Conservation (phyloP, 2,113 vertebrate genomes). For the Peromyscus californicus region DNA sequence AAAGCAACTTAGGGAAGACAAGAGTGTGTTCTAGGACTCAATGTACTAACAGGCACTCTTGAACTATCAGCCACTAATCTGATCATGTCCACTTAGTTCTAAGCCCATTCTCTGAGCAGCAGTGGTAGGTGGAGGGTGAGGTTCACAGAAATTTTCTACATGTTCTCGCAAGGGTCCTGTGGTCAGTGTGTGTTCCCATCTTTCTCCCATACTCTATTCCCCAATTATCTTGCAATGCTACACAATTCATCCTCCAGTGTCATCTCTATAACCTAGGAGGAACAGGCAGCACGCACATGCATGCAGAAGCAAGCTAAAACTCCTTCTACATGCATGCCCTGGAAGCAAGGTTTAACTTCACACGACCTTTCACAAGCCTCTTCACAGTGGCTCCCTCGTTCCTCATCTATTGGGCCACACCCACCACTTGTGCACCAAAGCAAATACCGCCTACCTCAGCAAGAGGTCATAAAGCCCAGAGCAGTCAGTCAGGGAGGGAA, state of each 20-base stretch:
- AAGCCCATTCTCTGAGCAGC: too few species aligned
- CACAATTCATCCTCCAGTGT: too few species aligned
- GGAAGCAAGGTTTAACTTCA: not conserved
- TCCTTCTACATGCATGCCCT: not conserved
- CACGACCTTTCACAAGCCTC: rapidly evolving
- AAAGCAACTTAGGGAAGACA: too few species aligned
- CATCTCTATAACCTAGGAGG: too few species aligned
- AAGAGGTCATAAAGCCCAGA: too few species aligned
- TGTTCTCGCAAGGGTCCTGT: not conserved
- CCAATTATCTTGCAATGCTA: not conserved
- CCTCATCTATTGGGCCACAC: too few species aligned
- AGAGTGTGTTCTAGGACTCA: too few species aligned
- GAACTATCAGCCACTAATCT: too few species aligned
- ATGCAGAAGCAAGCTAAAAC: rapidly evolving
- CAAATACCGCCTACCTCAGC: too few species aligned
- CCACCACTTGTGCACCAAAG: not conserved
- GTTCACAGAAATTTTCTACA: not conserved
- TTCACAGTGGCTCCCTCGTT: not conserved
- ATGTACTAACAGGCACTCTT: too few species aligned
- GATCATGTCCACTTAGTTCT: too few species aligned
- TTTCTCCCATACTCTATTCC: not conserved
- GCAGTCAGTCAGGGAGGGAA: not conserved
- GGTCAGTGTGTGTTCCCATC: not conserved
- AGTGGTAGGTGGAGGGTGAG: too few species aligned
- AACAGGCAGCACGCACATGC: rapidly evolving